phyloP scores from a whole-genome alignment of 2,113 vertebrate genomes.

The Strigops habroptila region DNA sequence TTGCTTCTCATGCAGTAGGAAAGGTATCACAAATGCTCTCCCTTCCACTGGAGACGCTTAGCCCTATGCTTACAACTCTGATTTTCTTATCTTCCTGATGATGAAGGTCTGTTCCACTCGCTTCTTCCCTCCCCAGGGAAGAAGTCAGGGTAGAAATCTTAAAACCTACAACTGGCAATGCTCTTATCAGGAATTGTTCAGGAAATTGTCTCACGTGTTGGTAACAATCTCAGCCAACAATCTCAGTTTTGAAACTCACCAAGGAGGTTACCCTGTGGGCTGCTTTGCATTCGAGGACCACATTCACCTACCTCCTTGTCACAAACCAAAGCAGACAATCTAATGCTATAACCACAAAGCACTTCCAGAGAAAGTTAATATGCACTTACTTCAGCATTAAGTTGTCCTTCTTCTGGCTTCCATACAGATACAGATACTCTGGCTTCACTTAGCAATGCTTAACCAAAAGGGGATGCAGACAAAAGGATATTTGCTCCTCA shows the following conservation, averaged over 20 bases:
- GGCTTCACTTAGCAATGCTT: background rate
- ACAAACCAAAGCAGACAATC: background rate
- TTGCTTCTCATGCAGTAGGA: background rate
- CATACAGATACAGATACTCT: background rate
- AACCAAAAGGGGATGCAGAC: fast-evolving
- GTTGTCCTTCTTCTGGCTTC: background rate
- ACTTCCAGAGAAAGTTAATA: background rate
- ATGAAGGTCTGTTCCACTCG: background rate
- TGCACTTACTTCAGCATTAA: background rate
- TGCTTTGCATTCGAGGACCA: background rate
- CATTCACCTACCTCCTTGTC: background rate
- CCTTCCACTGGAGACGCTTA: background rate
- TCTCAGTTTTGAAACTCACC: background rate
- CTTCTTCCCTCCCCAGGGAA: background rate
- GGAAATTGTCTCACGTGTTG: background rate
- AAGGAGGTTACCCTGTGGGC: background rate
- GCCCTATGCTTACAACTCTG: background rate
- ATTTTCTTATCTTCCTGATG: background rate
- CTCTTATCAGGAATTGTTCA: background rate
- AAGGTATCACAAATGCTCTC: background rate
- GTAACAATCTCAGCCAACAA: background rate
- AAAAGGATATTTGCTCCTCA: background rate
- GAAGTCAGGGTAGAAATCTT: background rate
- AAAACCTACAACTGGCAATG: background rate
- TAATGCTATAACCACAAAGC: background rate